These are phyloP conservation scores for Gryon sp. DNA, from an alignment of 1,140 invertebrate genomes.

Conservation along the genomic window DNA sequence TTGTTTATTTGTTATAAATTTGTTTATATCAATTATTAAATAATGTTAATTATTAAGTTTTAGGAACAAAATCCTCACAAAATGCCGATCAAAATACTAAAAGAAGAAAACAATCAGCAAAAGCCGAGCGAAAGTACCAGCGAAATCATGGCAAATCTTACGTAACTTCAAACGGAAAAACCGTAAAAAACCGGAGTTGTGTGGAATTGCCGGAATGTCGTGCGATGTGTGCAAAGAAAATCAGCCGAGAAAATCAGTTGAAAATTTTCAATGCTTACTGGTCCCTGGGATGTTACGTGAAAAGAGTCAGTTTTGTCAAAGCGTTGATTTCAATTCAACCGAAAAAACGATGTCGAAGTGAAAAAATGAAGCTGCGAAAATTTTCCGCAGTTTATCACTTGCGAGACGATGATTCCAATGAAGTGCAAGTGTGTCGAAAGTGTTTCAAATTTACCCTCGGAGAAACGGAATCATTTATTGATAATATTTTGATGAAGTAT, in stretches of 20 bases:
- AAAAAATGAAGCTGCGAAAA: slow-evolving; percentile 5
- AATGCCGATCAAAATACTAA: too few relatives aligned
- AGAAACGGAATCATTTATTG: slow-evolving; percentile 30
- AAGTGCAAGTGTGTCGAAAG: slow-evolving; percentile 24
- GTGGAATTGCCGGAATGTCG: background rate
- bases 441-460: slow-evolving; percentile 35
- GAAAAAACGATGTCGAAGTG: slow-evolving; percentile 1
- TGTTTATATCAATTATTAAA: too few relatives aligned
- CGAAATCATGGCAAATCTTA: slow-evolving; percentile 16
- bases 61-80: too few relatives aligned
- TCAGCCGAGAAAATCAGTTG: slow-evolving; percentile 1
- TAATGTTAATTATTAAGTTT: too few relatives aligned
- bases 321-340: slow-evolving; percentile 5
- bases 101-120: background rate
- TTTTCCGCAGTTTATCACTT: slow-evolving; percentile 20
- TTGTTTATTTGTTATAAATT: too few relatives aligned
- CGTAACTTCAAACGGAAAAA: background rate
- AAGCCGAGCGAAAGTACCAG: background rate
- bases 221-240: slow-evolving; percentile 10
- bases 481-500: slow-evolving; percentile 12
- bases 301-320: slow-evolving; percentile 19
- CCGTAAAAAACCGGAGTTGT: background rate
- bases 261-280: slow-evolving; percentile 25
- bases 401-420: background rate
- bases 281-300: slow-evolving; percentile 22